These are phyloP conservation scores for Carpatolechia fugitivella DNA, from an alignment of 2,888 invertebrate genomes.

Conservation along the genomic window DNA sequence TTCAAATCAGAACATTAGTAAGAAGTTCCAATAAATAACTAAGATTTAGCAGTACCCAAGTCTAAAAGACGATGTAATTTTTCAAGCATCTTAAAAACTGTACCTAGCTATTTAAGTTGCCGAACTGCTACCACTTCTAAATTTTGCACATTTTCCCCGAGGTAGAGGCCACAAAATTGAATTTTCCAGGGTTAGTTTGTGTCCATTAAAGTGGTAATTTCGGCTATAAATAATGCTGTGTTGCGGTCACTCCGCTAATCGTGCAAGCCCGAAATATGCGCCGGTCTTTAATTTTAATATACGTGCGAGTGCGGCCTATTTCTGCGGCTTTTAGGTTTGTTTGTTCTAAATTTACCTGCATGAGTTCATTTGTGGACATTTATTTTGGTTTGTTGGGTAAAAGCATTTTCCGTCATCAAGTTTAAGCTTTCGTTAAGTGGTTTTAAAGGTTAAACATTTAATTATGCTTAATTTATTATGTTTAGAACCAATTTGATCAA, in stretches of 20 bases:
- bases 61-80: too few species aligned
- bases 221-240: constrained; percentile 38
- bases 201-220: constrained; percentile 46
- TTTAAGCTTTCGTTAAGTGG: background rate
- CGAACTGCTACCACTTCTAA: background rate
- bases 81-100: too few species aligned
- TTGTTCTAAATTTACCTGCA: constrained; percentile 1
- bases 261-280: constrained; percentile 33
- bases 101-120: background rate
- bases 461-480: too few species aligned
- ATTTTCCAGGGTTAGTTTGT: constrained; percentile 39
- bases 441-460: too few species aligned
- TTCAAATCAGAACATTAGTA: too few species aligned
- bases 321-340: background rate
- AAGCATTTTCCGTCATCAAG: background rate
- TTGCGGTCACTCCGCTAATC: constrained; percentile 36
- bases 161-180: constrained; percentile 34
- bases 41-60: too few species aligned
- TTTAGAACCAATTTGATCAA: too few species aligned
- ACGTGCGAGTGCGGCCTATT: background rate
- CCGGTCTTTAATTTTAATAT: constrained; percentile 35
- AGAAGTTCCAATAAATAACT: too few species aligned
- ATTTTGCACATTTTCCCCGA: constrained; percentile 7
- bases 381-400: background rate
- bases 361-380: background rate